Evolutionary conservation across 2,797 vertebrate species (phyloP), one percentile per base, ranked within the genome.

Genomic region (Sylvilagus floridanus): DNA sequence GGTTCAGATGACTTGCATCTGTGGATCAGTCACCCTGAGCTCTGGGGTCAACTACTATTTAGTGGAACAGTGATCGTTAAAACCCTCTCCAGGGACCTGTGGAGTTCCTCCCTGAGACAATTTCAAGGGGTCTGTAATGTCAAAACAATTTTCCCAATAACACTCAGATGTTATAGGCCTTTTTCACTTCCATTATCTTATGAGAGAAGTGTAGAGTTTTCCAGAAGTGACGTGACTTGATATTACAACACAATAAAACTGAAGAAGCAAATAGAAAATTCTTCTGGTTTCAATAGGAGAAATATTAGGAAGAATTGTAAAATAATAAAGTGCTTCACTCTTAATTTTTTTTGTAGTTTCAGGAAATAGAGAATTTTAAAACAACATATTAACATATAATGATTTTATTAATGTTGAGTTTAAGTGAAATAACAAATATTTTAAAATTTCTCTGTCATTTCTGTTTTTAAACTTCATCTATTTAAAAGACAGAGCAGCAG

Each of bases 111-210:
- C 42, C 26, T 72, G 54, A 91, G 47, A 60, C 9, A 0, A 28
- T 77, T 85, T 60, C 26, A 81, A n/a, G 54, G 12, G n/a, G 4
- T 60, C 52, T 54, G 4, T 11, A 84, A 68, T 57, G n/a, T 30
- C 37, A 77, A 81, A 84, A 89, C 17, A 82, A 28, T 63, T 68
- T 82, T 66, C 7, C 26, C 26, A 78, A 42, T 66, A 84, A 62
- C n/a, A 13, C 47, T 82, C 42, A 62, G 47, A 52, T 35, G 62
- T 35, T 52, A 73, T 94, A 75, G 75, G 19, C 19, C 7, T 28
- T 66, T 88, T 91, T 60, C 81, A 10, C 7, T 68, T n/a, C 89
- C 37, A 22, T 77, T 91, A 86, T 89, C n/a, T 89, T 22, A 66
- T 66, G 47, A 62, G 11, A 32, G 2, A 88, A 75, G 28, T 30